These are phyloP conservation scores for Hanleya hanleyi DNA, from an alignment of 2,888 invertebrate genomes.

Conservation along the genomic window DNA sequence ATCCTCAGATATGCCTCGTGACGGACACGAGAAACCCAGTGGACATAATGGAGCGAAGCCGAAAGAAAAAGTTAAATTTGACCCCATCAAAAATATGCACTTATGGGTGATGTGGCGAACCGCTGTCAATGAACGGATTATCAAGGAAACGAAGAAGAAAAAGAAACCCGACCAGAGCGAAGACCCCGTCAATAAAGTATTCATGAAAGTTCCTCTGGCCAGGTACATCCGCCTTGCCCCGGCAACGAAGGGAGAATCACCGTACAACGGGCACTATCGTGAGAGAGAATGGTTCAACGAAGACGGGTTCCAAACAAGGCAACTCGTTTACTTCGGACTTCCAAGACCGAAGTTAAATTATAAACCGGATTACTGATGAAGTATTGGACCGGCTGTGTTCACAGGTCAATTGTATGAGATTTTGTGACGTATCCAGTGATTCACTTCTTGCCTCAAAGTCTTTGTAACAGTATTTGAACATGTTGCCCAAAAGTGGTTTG, in stretches of 20 bases:
- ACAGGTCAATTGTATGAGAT: too few relatives aligned
- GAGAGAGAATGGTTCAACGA: slow-evolving; percentile 3
- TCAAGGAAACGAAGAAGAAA: background rate
- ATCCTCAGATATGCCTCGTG: too few relatives aligned
- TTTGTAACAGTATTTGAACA: too few relatives aligned
- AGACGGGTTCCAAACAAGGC: background rate
- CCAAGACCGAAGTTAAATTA: background rate
- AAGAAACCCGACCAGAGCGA: background rate
- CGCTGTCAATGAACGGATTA: slow-evolving; percentile 35
- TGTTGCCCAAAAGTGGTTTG: too few relatives aligned
- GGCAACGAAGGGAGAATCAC: background rate
- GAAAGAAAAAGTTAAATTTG: slow-evolving; percentile 29
- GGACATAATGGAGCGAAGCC: too few relatives aligned
- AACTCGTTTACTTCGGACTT: slow-evolving; percentile 3
- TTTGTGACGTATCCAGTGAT: too few relatives aligned
- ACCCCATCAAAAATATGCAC: slow-evolving; percentile 41
- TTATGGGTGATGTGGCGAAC: slow-evolving; percentile 46
- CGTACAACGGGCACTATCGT: background rate
- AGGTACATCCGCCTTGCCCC: background rate
- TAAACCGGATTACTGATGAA: too few relatives aligned
- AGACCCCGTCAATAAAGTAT: background rate
- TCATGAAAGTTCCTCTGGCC: background rate
- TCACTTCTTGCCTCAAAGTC: too few relatives aligned
- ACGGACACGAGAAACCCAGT: too few relatives aligned
- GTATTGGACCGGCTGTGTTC: too few relatives aligned